These are phyloP conservation scores for Plebejus anna DNA, from an alignment of 2,888 invertebrate species.

Conservation along the genomic window DNA sequence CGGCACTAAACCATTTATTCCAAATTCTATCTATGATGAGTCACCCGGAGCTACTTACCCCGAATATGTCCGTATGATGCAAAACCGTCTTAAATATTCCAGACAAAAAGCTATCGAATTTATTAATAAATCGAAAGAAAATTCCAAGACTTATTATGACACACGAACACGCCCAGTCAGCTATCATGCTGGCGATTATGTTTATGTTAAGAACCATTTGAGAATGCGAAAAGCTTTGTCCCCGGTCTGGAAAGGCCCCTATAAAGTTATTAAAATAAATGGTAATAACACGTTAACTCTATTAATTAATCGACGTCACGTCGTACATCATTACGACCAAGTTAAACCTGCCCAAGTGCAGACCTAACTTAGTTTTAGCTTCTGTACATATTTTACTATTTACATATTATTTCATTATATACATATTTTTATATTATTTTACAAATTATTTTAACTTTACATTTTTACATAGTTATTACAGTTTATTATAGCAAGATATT, in stretches of 20 bases:
- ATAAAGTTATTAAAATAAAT: neutral
- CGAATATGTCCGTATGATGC: neutral
- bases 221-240: constrained; percentile 3
- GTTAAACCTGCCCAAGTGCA: neutral
- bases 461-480: neutral
- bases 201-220: constrained; percentile 8
- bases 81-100: neutral
- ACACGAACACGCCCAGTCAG: neutral
- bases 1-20: constrained; percentile 1
- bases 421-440: neutral
- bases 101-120: neutral
- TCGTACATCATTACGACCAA: neutral
- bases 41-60: neutral
- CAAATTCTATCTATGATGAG: constrained; percentile 3
- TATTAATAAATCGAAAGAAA: constrained; percentile 14
- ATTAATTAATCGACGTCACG: constrained; percentile 13
- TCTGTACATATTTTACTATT: neutral
- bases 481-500: neutral
- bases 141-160: neutral
- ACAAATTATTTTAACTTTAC: neutral
- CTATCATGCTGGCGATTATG: constrained; percentile 2
- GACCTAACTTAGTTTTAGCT: neutral
- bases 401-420: neutral
- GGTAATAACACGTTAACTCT: constrained; percentile 4
- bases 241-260: neutral